Evolutionary conservation across 2,113 vertebrate species (phyloP), one percentile per base, ranked within the genome.

Genomic region (Podarcis muralis): DNA sequence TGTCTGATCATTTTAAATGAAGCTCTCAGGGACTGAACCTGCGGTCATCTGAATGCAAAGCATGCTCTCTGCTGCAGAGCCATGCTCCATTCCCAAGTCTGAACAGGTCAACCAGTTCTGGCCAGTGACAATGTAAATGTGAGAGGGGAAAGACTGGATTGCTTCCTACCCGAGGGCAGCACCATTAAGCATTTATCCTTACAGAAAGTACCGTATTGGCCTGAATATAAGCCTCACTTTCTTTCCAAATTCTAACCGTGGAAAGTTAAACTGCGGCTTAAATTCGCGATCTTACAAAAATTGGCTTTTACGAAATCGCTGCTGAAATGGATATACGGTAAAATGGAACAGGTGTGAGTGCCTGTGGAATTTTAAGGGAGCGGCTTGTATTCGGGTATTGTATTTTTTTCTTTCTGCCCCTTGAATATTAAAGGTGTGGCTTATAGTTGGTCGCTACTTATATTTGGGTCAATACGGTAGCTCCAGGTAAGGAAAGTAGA

Each of bases 91-190:
- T 69, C 32, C 72, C 72, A 6, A 35, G 43, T 37, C 18, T 75
- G 13, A 75, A 37, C n/a, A 35, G 18, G 12, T 48, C 65, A 84
- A 90, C 0, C 66, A 83, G 1, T 75, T 72, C 30, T 6, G 0
- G 43, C 87, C 53, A 75, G 90, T 87, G 83, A 80, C 57, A 81
- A 85, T 0, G 84, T 88, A 78, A 43, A 40, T 15, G 81, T 81
- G 86, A 80, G 37, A 84, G 59, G 87, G 88, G 79, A 48, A 89
- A 27, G 25, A 11, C 22, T 5, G 25, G 2, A 35, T 35, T 43
- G 22, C 40, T 12, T 27, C 27, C 76, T 15, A 43, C 75, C 6
- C 48, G 9, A 43, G 23, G 23, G 40, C 23, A 48, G 40, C 3
- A 1, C 25, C 2, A 13, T 75, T 75, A 75, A 9, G 16, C 72